Evolutionary conservation across 2,888 invertebrate genomes (phyloP), one percentile per base, ranked within the genome.

Genomic region (Cosmopolites sordidus): DNA sequence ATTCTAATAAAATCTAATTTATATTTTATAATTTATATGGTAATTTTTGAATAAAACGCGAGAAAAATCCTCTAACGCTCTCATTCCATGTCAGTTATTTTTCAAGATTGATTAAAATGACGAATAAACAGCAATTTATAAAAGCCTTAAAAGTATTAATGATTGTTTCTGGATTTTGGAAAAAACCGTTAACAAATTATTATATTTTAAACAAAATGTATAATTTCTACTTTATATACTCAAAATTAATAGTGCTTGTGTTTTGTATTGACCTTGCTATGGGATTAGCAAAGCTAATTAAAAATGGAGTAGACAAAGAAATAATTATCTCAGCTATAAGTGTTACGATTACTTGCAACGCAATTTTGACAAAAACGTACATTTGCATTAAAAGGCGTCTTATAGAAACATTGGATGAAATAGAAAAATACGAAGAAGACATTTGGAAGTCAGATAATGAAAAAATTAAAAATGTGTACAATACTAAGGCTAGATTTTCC

Each of bases 121-220:
- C 33, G 15, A 37, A 45, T 18, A 22, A 45, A 16, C 37, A 45
- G 18, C 9, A n/a, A 4, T 14, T 45, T 6, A 30, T 45, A 12
- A 45, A 17, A 6, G 3, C 22, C 2, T 14, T 45, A 18, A 45
- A 45, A 37, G 17, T 29, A 30, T 16, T 16, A 12, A 27, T 48
- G 48, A 48, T 48, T 16, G 15, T 3, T 8, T 18, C 48, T 3
- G 48, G 48, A 11, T 15, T 41, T 27, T 48, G 48, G 48, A 41
- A 14, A 1, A 12, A 39, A 14, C 48, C 48, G 1, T 2, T 48
- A 22, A 22, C 22, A 22, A 16, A 48, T 39, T 39, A 41, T 16
- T 1, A 1, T 1, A 16, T 16, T 16, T 14, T 48, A 2, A 17
- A 22, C 9, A 16, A 14, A 9, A 12, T 29, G 3, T 48, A 16